Evolutionary conservation across 2,113 vertebrate species (phyloP).

Genomic region (Myrmophylax atrothorax): DNA sequence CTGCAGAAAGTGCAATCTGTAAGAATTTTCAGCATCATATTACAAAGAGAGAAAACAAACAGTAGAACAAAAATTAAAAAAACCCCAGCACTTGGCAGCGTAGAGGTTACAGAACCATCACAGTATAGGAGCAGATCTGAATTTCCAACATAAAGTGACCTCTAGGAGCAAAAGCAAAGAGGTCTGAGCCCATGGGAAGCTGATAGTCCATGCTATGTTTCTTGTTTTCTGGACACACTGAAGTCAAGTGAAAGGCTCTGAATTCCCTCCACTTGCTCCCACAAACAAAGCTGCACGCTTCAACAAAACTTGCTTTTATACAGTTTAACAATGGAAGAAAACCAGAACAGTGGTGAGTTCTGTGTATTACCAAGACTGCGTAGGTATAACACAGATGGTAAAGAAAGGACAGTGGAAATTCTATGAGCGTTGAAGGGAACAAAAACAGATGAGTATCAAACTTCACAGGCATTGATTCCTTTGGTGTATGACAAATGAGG

Average conservation of each 20-base stretch:
- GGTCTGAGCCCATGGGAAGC: neutral
- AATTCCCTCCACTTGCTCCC: neutral
- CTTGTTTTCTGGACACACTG: neutral
- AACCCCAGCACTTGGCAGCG: neutral
- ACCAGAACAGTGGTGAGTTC: neutral
- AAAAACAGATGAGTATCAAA: neutral
- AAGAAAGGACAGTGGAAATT: neutral
- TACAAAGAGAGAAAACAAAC: neutral
- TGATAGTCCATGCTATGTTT: accelerated
- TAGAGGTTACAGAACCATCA: neutral
- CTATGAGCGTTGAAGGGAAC: neutral
- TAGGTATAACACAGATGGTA: neutral
- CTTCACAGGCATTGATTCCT: neutral
- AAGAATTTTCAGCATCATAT: neutral
- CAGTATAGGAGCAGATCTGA: neutral
- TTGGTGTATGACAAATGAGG: neutral
- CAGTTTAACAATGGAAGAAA: neutral
- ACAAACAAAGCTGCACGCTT: neutral
- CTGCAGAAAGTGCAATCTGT: neutral
- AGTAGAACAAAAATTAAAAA: neutral
- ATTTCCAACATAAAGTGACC: neutral
- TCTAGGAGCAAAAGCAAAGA: neutral
- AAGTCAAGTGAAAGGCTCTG: neutral
- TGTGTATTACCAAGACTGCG: neutral
- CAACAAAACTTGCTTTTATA: neutral